Evolutionary conservation across 1,140 invertebrate genomes (phyloP).

Genomic region (Mesaphorura yosii): DNA sequence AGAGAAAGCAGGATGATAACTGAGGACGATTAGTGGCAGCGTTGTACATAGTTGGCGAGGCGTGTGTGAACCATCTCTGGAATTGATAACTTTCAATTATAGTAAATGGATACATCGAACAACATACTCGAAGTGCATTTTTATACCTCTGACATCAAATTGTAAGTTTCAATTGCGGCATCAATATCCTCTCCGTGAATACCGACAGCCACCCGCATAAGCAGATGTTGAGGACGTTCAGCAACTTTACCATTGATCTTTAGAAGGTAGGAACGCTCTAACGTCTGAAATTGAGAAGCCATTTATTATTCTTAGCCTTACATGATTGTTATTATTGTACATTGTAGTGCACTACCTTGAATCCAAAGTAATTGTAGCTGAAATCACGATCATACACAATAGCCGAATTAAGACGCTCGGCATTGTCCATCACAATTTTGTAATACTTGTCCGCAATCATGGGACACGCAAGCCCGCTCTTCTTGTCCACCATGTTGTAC

Average conservation of each 20-base stretch:
- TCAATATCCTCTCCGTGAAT: conserved; percentile 93
- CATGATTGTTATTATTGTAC: not conserved
- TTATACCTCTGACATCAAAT: conserved; percentile 67
- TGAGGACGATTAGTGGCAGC: conserved; percentile 85
- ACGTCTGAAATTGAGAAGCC: conserved; percentile 45
- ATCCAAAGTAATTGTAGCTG: conserved; percentile 96
- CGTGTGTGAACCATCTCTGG: conserved; percentile 87
- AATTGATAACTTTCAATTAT: not conserved
- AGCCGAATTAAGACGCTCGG: conserved; percentile 81
- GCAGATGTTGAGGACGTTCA: conserved; percentile 95
- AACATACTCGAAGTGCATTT: not conserved
- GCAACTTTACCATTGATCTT: conserved; percentile 89
- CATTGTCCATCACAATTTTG: conserved; percentile 74
- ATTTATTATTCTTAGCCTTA: too few species aligned
- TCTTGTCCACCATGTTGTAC: conserved; percentile 60
- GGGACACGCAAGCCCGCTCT: conserved; percentile 55
- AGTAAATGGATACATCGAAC: not conserved
- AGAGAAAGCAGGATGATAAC: conserved; percentile 79
- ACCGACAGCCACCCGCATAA: conserved; percentile 94
- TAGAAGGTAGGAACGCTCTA: conserved; percentile 89
- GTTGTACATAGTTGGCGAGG: conserved; percentile 92
- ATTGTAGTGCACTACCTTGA: conserved; percentile 72
- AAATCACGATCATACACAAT: conserved; percentile 98
- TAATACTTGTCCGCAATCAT: conserved; percentile 78
- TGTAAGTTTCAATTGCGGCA: conserved; percentile 90